Conservation (phyloP, 2,888 invertebrate genomes). For the Acleris literana region DNA sequence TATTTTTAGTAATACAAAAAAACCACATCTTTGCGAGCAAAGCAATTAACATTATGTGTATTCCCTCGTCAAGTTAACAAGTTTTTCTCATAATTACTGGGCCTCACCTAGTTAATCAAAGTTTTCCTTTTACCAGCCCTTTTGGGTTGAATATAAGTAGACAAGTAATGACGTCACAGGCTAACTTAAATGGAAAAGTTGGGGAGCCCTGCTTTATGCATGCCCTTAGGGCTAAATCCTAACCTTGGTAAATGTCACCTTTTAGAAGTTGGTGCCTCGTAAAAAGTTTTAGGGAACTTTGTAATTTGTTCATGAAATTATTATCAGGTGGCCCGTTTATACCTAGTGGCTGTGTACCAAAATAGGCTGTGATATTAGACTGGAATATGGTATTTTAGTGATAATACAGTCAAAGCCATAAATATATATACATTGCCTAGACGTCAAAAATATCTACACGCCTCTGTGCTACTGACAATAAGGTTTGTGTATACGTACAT, state of each 20-base stretch:
- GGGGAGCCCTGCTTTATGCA: constrained; percentile 61
- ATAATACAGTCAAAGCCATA: no score
- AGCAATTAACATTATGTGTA: not conserved
- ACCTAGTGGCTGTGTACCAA: not conserved
- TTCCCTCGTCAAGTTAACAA: not conserved
- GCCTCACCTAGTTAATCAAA: constrained; percentile 25
- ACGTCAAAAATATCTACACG: no score
- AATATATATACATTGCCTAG: no score
- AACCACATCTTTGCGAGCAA: not conserved
- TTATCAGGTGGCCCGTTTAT: constrained; percentile 23
- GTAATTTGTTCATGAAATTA: constrained; percentile 33
- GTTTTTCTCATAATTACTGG: constrained; percentile 20
- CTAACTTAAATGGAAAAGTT: constrained; percentile 78
- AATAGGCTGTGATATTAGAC: no score
- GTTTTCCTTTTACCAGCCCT: constrained; percentile 13
- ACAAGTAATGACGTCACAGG: constrained; percentile 66
- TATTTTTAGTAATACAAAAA: no score
- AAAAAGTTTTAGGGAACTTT: constrained; percentile 32
- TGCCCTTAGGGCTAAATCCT: constrained; percentile 58
- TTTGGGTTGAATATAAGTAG: constrained; percentile 40
- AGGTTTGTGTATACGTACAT: no score
- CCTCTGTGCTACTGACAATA: no score
- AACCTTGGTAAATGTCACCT: constrained; percentile 58
- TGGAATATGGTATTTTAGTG: no score
- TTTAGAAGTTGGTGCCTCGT: constrained; percentile 53